Conservation (phyloP, 2,113 vertebrate species). For the Lampris megalopsis region DNA sequence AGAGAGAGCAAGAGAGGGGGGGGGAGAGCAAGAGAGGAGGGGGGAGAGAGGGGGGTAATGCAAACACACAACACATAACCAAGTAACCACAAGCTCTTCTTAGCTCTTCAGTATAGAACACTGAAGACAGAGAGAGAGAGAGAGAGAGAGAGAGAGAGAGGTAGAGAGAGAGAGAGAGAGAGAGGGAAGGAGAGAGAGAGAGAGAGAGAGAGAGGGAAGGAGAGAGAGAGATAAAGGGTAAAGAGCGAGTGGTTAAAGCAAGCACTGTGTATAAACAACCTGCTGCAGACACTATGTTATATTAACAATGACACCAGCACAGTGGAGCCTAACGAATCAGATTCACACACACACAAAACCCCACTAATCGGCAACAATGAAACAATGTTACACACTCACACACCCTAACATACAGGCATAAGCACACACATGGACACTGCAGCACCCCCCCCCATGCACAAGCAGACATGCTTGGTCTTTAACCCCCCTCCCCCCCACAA, state of each 20-base stretch:
- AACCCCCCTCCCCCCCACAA: conserved; percentile 9
- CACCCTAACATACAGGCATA: neutral
- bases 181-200: conserved; percentile 6
- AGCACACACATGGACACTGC: neutral
- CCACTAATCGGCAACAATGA: neutral
- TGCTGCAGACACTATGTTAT: conserved; percentile 70
- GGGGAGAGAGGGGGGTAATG: conserved; percentile 23
- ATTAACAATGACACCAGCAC: conserved; percentile 77
- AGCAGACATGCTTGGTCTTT: conserved; percentile 39
- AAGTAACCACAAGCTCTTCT: conserved; percentile 61
- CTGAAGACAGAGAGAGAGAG: neutral
- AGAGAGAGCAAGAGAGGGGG: conserved; percentile 21
- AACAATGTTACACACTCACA: conserved; percentile 26
- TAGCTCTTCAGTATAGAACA: conserved; percentile 45
- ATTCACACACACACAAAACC: conserved; percentile 39
- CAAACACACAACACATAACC: conserved; percentile 58
- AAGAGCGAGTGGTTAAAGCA: conserved; percentile 67
- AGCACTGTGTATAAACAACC: conserved; percentile 61
- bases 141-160: no score
- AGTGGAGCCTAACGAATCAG: conserved; percentile 68
- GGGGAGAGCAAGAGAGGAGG: conserved; percentile 23
- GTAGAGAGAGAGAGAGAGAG: neutral
- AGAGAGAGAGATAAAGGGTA: no score
- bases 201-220: conserved; percentile 33
- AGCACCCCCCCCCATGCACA: conserved; percentile 15